Evolutionary conservation across 2,888 invertebrate species (phyloP), one percentile per base, ranked within the genome.

Genomic region (Spatulosminthurus flaviceps): DNA sequence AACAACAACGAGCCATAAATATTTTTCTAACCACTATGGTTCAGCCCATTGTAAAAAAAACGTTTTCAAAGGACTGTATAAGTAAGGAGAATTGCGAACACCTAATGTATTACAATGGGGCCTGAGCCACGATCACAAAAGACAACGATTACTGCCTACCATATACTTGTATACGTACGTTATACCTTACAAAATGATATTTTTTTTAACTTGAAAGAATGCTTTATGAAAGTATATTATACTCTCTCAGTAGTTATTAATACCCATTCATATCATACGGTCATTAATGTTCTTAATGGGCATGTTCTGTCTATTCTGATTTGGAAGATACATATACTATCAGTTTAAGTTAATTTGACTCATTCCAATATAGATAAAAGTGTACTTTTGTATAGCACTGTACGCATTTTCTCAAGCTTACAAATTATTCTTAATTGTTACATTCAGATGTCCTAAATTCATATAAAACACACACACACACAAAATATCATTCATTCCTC

Each of bases 251-350:
- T 51, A 51, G 16, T 51, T 51, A 51, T 51, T 51, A 51, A 51
- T 51, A 51, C 51, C 51, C 51, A 51, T 51, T 51, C 51, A 51
- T 41, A 41, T 41, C 51, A 51, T 51, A 51, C 51, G 51, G 51
- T 51, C 51, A 51, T 51, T 51, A 51, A 51, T 51, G 51, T 51
- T 51, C 16, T 19, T 51, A 51, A 51, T 51, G 51, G 51, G 16
- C 51, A 51, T 51, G n/a, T 16, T 51, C 51, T 19, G n/a, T n/a
- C n/a, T n/a, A n/a, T n/a, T n/a, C 51, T 51, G 16, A 51, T 51
- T 51, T 51, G 51, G 51, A 51, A 1, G 51, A n/a, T 13, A 51
- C 51, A 2, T 41, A 11, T 51, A 19, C n/a, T 13, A n/a, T n/a
- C n/a, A 51, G 51, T 5, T 51, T n/a, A 2, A 19, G 16, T 51